Evolutionary conservation across 2,888 invertebrate species (phyloP), one percentile per base, ranked within the genome.

Genomic region (Arge pagana): DNA sequence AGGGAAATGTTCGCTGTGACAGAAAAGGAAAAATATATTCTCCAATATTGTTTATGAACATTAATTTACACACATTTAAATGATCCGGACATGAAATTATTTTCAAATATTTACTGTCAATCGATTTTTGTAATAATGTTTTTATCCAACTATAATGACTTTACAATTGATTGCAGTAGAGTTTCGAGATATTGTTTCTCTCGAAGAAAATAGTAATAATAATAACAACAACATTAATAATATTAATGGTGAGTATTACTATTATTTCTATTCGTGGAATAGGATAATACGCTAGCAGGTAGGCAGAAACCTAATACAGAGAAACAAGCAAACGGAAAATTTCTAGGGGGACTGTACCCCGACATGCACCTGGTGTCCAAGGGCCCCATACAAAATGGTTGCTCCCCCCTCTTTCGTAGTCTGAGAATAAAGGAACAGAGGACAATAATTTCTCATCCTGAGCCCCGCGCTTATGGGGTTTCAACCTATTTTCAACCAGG

Each of bases 1-100:
- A 0, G 98, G 98, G 74, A 98, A 98, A 77, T 98, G 96, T 78
- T 95, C 93, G 76, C 93, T 93, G 82, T 56, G 85, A 85, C 57
- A 59, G 57, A 65, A 58, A 64, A 57, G 52, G 11, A 56, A 48
- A 10, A 41, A 8, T n/a, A n/a, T n/a, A n/a, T n/a, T n/a, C n/a
- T n/a, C n/a, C n/a, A n/a, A n/a, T n/a, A n/a, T n/a, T n/a, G n/a
- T n/a, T n/a, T n/a, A n/a, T n/a, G n/a, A n/a, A n/a, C n/a, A n/a
- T n/a, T n/a, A n/a, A n/a, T n/a, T n/a, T n/a, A n/a, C n/a, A n/a
- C n/a, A n/a, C n/a, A n/a, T n/a, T n/a, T n/a, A n/a, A n/a, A n/a
- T n/a, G n/a, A n/a, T n/a, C n/a, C n/a, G n/a, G n/a, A n/a, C n/a
- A n/a, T n/a, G n/a, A n/a, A n/a, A n/a, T 2, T 28, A 11, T 2